Base-by-base conservation (phyloP, 1,140 invertebrate species). In the Hyles vespertilio region DNA sequence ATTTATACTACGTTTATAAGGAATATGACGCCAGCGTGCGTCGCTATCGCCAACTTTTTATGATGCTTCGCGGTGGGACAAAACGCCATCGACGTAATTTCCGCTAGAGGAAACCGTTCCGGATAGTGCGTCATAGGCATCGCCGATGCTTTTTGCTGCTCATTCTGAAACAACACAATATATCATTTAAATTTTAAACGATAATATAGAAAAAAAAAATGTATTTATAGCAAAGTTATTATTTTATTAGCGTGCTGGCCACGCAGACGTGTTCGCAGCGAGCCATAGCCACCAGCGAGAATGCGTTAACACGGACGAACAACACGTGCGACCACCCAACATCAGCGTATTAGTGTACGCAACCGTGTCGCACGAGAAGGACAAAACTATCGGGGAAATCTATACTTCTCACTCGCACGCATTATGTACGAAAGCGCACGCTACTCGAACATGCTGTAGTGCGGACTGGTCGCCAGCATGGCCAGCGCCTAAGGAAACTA, bases 101-200 rank as follows among this genome's bases (percentile, higher is more conserved):
- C 82, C 3, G 70, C 67, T 33, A 89, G 63, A 3, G 84, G 84
- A 56, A 76, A 89, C 9, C 78, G 69, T 46, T 87, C 79, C 5
- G 79, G 74, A 43, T 51, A 74, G 5, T 40, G 56, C 56, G 2
- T 72, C 66, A 33, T 58, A 65, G 69, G 63, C 33, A 64, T 70
- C 34, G 51, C 59, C n/a, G 51, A 11, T 10, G 54, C 45, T 36
- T 56, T 58, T 34, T 72, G 64, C 34, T 64, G 59, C 6, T 32
- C 34, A 22, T 2, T 11, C 52, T 54, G 40, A 11, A 44, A 12
- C 7, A 51, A 33, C 6, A 32, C 3, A 51, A 51, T 9, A 32
- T n/a, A 10, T 34, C 10, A 22, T 3, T 11, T 51, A 9, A 33
- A 32, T 51, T 6, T 0, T 33, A 34, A 51, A 5, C 10, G 3